A percentile compares a stretch with the other conserved stretches of the same genome.
phyloP scores from a whole-genome alignment of 2,113 vertebrate species.

The Rallus limicola region DNA sequence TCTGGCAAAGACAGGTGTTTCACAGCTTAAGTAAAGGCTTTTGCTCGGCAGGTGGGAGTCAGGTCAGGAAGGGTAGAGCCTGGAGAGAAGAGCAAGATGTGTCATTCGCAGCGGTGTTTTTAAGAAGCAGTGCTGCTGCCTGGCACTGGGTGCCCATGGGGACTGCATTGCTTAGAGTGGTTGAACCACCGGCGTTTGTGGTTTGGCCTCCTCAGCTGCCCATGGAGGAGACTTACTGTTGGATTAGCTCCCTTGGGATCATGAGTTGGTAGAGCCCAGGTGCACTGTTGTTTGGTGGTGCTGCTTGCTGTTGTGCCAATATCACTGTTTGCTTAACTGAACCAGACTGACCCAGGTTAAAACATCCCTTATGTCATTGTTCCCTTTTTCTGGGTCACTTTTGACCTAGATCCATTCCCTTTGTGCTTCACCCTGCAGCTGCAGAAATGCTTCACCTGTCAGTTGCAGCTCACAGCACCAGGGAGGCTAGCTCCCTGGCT shows the following conservation, averaged over 20 bases:
- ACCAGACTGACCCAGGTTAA: neutral
- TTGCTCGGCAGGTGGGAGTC: neutral
- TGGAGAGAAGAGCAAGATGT: neutral
- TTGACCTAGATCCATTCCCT: neutral
- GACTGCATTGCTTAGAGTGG: neutral
- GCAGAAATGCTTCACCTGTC: neutral
- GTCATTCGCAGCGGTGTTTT: neutral
- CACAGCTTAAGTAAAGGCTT: neutral
- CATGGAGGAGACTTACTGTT: neutral
- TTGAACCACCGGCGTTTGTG: neutral
- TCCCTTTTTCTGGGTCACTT: neutral
- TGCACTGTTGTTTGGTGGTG: neutral
- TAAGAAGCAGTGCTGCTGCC: neutral
- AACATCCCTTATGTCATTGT: neutral
- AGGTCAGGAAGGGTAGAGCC: neutral
- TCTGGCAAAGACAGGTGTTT: neutral
- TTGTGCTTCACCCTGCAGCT: neutral
- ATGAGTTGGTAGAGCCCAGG: neutral
- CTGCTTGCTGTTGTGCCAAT: neutral
- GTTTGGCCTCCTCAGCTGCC: neutral
- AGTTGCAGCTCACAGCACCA: neutral
- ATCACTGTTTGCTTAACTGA: neutral
- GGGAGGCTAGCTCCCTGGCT: neutral
- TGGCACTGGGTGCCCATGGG: neutral
- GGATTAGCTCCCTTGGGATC: neutral